Percentiles rank a stretch among this genome's conserved stretches.
phyloP scores from a whole-genome alignment of 2,113 vertebrate species.

The Seriola dumerili region DNA sequence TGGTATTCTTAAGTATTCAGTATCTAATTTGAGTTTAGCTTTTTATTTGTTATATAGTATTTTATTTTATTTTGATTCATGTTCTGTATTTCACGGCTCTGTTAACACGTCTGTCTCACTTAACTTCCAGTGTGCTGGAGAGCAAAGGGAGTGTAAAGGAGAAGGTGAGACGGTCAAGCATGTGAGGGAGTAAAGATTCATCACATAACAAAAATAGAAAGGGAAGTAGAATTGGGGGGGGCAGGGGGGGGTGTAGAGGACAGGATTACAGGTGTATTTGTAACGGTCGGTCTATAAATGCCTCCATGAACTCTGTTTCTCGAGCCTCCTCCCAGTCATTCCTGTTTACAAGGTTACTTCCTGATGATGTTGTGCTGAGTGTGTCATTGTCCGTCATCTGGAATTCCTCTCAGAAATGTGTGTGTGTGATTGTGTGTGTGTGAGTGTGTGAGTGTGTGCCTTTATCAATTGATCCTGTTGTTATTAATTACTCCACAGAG shows the following conservation, averaged over 20 bases:
- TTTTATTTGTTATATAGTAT: background rate
- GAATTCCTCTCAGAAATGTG: conserved; percentile 69
- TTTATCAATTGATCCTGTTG: background rate
- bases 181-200: conserved; percentile 2
- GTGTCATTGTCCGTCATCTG: conserved; percentile 73
- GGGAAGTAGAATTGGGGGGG: conserved; percentile 3
- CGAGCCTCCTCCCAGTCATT: conserved; percentile 67
- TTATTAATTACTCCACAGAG: background rate
- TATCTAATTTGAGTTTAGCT: background rate
- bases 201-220: conserved; percentile 47
- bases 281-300: conserved; percentile 61
- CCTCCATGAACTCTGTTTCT: conserved; percentile 21
- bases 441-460: background rate
- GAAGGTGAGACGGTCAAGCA: conserved; percentile 6
- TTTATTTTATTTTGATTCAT: no score
- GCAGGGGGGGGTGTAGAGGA: background rate
- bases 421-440: conserved; percentile 1
- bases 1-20: background rate
- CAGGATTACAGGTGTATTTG: conserved; percentile 64
- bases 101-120: background rate
- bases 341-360: conserved; percentile 84
- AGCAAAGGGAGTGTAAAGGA: background rate
- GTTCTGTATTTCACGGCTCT: background rate
- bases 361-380: conserved; percentile 61
- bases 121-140: background rate